Evolutionary conservation across 2,797 vertebrate species (phyloP).

Genomic region (Tapirus indicus): DNA sequence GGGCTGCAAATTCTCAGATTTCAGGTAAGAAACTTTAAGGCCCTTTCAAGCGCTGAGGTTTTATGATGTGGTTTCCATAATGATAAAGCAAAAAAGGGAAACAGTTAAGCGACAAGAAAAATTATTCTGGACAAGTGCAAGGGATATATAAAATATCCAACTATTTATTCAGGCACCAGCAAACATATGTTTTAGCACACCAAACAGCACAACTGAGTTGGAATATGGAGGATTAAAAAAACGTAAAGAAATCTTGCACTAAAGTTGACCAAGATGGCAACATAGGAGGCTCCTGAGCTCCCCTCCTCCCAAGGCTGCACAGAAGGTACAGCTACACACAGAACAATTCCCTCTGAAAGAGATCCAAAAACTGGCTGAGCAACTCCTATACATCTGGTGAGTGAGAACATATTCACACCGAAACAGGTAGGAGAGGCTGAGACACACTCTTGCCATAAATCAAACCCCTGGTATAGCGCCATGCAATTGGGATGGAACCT

Average conservation of each 20-base stretch:
- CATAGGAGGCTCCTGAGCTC: not conserved
- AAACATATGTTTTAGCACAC: not conserved
- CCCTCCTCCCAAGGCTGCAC: not conserved
- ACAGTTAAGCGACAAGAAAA: not conserved
- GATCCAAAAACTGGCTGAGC: not conserved
- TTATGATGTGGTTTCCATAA: not conserved
- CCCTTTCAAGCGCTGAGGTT: not conserved
- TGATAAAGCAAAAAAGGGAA: not conserved
- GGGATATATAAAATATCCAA: not conserved
- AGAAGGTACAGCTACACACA: not conserved
- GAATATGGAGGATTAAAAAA: not conserved
- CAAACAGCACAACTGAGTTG: not conserved
- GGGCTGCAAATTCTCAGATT: not conserved
- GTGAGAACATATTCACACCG: not conserved
- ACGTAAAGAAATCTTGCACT: not conserved
- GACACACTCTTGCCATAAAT: not conserved
- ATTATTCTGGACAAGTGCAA: not conserved
- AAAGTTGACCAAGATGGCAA: not conserved
- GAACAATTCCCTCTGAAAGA: not conserved
- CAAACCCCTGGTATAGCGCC: not conserved
- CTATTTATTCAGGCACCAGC: not conserved
- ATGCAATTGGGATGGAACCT: not conserved
- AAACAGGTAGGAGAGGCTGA: not conserved
- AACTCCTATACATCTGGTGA: not conserved
- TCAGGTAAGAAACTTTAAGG: not conserved